A percentile compares a stretch with the other conserved stretches of the same genome.
Conservation (phyloP, 2,113 vertebrate genomes). For the Columbina picui region DNA sequence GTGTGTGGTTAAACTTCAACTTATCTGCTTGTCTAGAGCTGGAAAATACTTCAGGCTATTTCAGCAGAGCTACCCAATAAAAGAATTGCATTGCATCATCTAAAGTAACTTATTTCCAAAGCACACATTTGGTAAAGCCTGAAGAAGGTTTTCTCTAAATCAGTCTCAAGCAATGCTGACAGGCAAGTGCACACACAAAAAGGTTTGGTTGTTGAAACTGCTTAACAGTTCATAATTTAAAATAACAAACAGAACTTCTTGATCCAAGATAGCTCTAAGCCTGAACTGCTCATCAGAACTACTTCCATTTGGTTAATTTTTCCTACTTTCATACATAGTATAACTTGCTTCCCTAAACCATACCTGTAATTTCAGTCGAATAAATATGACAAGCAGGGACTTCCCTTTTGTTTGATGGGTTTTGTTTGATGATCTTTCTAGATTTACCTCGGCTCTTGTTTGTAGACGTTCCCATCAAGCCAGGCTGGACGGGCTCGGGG, state of each 20-base stretch:
- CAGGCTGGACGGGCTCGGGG: background rate
- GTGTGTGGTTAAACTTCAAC: slow-evolving; percentile 43
- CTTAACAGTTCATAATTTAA: background rate
- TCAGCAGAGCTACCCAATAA: background rate
- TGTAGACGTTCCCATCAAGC: background rate
- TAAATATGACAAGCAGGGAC: background rate
- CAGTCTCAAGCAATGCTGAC: background rate
- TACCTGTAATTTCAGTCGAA: background rate
- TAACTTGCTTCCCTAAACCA: background rate
- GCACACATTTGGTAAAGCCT: background rate
- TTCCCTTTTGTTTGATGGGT: background rate
- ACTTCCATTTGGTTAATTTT: background rate
- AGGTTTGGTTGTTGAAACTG: background rate
- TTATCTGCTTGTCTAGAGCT: background rate
- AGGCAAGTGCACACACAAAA: background rate
- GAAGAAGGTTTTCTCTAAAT: background rate
- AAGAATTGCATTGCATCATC: background rate
- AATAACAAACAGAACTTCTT: background rate
- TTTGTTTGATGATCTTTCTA: too few relatives aligned
- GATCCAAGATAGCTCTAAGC: background rate
- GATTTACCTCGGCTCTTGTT: background rate
- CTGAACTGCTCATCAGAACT: background rate
- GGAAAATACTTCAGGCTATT: background rate
- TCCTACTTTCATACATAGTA: background rate
- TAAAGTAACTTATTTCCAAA: background rate